Evolutionary conservation across 1,140 invertebrate genomes (phyloP).

Genomic region (Melipona quadrifasciata): DNA sequence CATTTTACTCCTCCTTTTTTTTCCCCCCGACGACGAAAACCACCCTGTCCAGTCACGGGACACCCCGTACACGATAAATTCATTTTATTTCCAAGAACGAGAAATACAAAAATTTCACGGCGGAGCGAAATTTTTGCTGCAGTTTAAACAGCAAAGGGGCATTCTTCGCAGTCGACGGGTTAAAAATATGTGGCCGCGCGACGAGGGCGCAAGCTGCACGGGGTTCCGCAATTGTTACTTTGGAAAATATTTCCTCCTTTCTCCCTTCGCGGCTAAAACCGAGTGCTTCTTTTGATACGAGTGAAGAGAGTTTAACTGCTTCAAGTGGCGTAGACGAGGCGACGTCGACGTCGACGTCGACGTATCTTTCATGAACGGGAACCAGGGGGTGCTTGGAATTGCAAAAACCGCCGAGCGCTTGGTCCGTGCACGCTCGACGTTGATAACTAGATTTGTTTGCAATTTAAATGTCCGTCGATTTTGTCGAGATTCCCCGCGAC

Average conservation of each 20-base stretch:
- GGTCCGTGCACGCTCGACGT: background rate
- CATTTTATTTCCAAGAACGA: no score
- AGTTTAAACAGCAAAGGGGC: no score
- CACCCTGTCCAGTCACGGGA: no score
- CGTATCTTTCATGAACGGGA: background rate
- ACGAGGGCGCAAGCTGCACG: background rate
- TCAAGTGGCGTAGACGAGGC: background rate
- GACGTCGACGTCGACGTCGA: no score
- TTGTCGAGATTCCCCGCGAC: background rate
- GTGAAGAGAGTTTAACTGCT: background rate
- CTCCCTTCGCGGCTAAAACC: background rate
- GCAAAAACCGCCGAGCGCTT: background rate
- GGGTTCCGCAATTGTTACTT: no score
- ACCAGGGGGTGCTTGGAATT: background rate
- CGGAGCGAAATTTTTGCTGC: no score
- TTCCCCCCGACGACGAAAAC: no score
- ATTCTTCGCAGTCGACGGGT: no score
- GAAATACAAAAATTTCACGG: no score
- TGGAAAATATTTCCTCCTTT: background rate
- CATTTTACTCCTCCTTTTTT: no score
- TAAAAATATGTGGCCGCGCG: background rate
- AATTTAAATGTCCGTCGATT: background rate
- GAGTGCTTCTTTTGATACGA: background rate
- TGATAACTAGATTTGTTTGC: background rate
- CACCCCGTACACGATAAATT: no score